phyloP scores from a whole-genome alignment of 2,888 invertebrate genomes.

The Synanthedon vespiformis region DNA sequence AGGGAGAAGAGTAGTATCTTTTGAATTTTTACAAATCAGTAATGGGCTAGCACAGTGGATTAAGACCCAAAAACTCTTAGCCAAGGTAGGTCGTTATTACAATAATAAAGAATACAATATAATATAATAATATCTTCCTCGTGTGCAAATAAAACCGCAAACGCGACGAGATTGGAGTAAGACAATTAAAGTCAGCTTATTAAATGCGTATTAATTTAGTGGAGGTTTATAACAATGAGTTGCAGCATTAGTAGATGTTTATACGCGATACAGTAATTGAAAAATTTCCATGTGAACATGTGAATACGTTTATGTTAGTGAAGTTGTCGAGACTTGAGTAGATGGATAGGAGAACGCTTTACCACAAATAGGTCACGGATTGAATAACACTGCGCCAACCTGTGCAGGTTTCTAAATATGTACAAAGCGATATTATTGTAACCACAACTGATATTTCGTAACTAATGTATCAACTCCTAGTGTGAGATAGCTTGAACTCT shows the following conservation, averaged over 20 bases:
- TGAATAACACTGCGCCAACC: constrained; percentile 52
- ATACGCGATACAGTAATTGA: neutral
- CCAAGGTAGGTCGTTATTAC: no score
- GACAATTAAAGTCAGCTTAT: neutral
- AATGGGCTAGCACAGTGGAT: no score
- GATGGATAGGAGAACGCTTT: constrained; percentile 27
- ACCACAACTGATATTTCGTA: constrained; percentile 51
- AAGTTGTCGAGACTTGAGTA: neutral
- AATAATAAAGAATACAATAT: no score
- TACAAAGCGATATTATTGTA: constrained; percentile 53
- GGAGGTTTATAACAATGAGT: no score
- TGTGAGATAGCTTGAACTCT: no score
- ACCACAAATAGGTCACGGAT: constrained; percentile 67
- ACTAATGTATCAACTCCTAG: constrained; percentile 14
- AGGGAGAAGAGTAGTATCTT: no score
- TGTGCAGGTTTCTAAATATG: constrained; percentile 62
- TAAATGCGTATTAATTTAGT: neutral
- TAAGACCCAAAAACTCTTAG: no score
- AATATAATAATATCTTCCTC: no score
- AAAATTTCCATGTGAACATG: no score
- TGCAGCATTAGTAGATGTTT: no score
- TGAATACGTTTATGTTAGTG: neutral
- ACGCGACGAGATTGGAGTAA: neutral
- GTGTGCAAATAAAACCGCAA: neutral
- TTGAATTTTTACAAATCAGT: no score